Evolutionary conservation across 2,888 invertebrate genomes (phyloP).

Genomic region (Synanthedon vespiformis): DNA sequence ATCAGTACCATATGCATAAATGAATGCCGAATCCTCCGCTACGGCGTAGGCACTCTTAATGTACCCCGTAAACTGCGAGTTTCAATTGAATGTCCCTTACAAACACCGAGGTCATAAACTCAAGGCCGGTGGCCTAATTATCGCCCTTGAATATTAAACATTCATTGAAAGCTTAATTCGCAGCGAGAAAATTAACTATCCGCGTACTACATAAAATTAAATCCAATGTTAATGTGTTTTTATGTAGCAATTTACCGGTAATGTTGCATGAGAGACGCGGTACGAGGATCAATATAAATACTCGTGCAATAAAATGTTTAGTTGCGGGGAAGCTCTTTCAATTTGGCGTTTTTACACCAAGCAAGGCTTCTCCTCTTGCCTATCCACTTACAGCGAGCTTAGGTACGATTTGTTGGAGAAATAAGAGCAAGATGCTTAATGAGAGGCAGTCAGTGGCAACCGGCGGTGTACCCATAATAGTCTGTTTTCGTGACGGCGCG

Average conservation of each 20-base stretch:
- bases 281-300: background rate
- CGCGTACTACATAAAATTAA: too few species aligned
- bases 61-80: too few species aligned
- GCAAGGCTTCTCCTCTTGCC: slow-evolving; percentile 8
- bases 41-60: too few species aligned
- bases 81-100: too few species aligned
- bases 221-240: too few species aligned
- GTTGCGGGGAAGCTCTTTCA: background rate
- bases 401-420: slow-evolving; percentile 30
- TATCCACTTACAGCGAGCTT: slow-evolving; percentile 23
- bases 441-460: slow-evolving; percentile 29
- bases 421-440: slow-evolving; percentile 33
- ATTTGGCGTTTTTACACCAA: background rate
- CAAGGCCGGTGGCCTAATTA: too few species aligned
- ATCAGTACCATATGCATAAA: too few species aligned
- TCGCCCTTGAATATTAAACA: too few species aligned
- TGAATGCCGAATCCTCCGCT: too few species aligned
- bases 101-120: too few species aligned
- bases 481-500: slow-evolving; percentile 37
- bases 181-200: too few species aligned
- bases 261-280: background rate
- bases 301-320: background rate
- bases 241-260: background rate
- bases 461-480: slow-evolving; percentile 26
- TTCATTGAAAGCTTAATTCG: too few species aligned